Percentiles rank a stretch among this genome's conserved stretches.
Evolutionary conservation across 2,113 vertebrate genomes (phyloP).

Genomic region (Odocoileus virginianus): DNA sequence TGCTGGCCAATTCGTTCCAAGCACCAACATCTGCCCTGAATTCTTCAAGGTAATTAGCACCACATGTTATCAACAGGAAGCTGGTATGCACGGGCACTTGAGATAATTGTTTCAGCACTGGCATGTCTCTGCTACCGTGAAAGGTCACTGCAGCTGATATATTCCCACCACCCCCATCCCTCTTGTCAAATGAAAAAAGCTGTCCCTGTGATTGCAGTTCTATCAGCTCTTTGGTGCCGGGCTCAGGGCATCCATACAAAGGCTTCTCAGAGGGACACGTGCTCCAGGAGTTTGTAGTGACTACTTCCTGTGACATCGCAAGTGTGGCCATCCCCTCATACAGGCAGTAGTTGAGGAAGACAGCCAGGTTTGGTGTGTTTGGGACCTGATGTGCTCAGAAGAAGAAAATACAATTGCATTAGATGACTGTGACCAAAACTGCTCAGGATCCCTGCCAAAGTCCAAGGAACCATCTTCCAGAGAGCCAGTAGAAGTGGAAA

Average conservation of each 20-base stretch:
- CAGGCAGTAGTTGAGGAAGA: not conserved
- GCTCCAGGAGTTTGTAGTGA: slow-evolving; percentile 26
- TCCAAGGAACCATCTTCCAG: not conserved
- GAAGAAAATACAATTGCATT: not conserved
- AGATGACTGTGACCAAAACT: not conserved
- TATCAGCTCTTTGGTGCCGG: not conserved
- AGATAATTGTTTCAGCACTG: slow-evolving; percentile 81
- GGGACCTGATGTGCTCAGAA: not conserved
- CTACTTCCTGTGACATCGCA: not conserved
- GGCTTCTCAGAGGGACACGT: not conserved
- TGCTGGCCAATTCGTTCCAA: slow-evolving; percentile 75
- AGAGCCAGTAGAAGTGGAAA: not conserved
- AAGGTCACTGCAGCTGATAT: slow-evolving; percentile 77
- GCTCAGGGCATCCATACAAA: slow-evolving; percentile 1
- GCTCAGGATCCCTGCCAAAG: not conserved
- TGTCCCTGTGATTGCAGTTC: slow-evolving; percentile 28
- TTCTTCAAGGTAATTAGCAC: slow-evolving; percentile 83
- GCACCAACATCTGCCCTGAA: slow-evolving; percentile 76
- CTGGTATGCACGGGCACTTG: slow-evolving; percentile 72
- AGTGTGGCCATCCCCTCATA: not conserved
- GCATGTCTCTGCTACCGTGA: slow-evolving; percentile 72
- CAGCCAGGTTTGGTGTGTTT: not conserved
- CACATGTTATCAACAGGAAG: slow-evolving; percentile 79
- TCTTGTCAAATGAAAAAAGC: slow-evolving; percentile 63
- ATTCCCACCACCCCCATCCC: slow-evolving; percentile 30